These are phyloP conservation scores for Philonicus albiceps DNA, from an alignment of 2,888 invertebrate genomes.

Conservation along the genomic window DNA sequence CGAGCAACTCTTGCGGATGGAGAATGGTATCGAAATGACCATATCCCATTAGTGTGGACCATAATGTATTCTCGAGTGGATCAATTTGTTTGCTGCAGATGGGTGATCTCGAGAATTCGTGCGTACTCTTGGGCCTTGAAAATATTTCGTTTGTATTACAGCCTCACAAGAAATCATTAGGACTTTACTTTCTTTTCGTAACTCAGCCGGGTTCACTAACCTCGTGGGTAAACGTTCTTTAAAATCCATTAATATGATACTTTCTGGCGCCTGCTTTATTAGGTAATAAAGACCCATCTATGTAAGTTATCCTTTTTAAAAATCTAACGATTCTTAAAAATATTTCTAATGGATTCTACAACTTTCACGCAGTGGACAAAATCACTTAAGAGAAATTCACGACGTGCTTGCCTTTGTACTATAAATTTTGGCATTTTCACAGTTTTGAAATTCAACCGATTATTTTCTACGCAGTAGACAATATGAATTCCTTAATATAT, in stretches of 20 bases:
- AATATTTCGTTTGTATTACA: slow-evolving; percentile 9
- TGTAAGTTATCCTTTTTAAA: neutral
- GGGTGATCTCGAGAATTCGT: slow-evolving; percentile 47
- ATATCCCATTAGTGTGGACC: slow-evolving; percentile 48
- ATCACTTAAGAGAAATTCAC: neutral
- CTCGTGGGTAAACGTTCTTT: slow-evolving; percentile 19
- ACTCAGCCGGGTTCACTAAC: slow-evolving; percentile 12
- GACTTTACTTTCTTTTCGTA: neutral
- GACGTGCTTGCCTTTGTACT: too few relatives aligned
- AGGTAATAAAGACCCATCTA: neutral
- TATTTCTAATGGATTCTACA: neutral
- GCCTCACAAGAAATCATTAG: neutral
- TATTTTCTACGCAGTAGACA: too few relatives aligned
- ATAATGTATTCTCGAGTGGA: slow-evolving; percentile 59
- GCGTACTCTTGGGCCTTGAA: slow-evolving; percentile 21
- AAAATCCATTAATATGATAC: neutral
- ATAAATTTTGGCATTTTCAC: too few relatives aligned
- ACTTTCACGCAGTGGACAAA: neutral
- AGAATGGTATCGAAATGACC: slow-evolving; percentile 44
- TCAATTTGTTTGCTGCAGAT: slow-evolving; percentile 56
- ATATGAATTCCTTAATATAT: too few relatives aligned
- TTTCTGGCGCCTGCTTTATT: neutral
- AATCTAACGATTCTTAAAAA: neutral
- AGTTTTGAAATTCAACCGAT: too few relatives aligned
- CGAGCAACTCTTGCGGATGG: neutral